Evolutionary conservation across 2,888 invertebrate species (phyloP).

Genomic region (Drosophila leonis): DNA sequence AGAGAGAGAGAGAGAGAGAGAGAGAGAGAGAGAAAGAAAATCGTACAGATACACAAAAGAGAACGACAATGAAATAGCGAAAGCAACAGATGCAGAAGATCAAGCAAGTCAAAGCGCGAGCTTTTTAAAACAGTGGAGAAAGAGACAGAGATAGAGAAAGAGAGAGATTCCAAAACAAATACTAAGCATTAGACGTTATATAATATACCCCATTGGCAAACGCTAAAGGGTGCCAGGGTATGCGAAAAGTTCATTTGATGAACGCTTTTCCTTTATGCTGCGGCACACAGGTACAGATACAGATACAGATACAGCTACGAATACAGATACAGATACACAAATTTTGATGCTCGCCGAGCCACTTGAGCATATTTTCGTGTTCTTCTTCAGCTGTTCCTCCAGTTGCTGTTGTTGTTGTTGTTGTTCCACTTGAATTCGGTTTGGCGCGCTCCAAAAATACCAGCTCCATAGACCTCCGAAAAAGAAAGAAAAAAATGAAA

Average conservation of each 20-base stretch:
- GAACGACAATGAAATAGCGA: not conserved
- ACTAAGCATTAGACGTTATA: not conserved
- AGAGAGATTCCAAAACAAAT: not conserved
- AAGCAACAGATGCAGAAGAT: not conserved
- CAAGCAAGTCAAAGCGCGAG: not conserved
- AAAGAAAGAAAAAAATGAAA: conserved; percentile 2
- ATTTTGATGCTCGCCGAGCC: conserved; percentile 57
- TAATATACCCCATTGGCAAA: not conserved
- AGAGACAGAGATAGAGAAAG: not conserved
- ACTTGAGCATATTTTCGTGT: conserved; percentile 68
- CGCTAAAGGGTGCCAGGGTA: conserved; percentile 13
- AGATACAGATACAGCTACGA: conserved; percentile 58
- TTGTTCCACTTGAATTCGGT: conserved; percentile 59
- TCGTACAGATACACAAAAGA: not conserved
- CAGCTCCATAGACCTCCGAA: conserved; percentile 29
- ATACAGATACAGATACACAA: conserved; percentile 68
- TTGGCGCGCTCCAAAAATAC: conserved; percentile 59
- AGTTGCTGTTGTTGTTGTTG: conserved; percentile 26
- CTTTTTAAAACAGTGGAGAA: not conserved
- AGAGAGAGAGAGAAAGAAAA: not conserved
- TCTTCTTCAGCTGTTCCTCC: conserved; percentile 21
- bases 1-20: not conserved
- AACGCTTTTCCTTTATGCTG: conserved; percentile 76
- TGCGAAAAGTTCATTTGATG: conserved; percentile 73
- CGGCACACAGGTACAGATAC: conserved; percentile 61